Base-by-base conservation (phyloP, 2,797 vertebrate genomes). In the Anguilla megastoma region DNA sequence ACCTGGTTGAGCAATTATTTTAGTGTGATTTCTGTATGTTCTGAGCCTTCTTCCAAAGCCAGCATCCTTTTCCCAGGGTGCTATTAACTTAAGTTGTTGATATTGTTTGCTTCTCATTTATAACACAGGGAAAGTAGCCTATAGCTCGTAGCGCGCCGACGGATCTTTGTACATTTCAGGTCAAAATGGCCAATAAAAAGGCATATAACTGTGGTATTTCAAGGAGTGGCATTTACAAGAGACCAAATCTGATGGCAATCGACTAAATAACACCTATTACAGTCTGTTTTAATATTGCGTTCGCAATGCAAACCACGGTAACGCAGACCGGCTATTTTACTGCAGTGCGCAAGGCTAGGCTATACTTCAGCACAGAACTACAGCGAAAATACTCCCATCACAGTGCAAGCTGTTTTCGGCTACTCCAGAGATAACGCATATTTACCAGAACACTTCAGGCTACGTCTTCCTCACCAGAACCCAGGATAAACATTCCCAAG, bases 21-120 rank as follows among this genome's bases (percentile, higher is more conserved):
- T 96, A 74, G 93, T 94, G 89, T 95, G 95, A 91, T 95, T 96
- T 91, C 95, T 94, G 94, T 96, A 96, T 45, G 95, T 95, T 92
- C 95, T 94, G 87, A 96, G 96, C 94, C 95, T 96, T 91, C 95
- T 95, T 83, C 95, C 96, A 90, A 95, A 95, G 88, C 95, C 94
- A 89, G 92, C 95, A 95, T 96, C 95, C 89, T 95, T 96, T 90
- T 96, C 95, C 94, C 95, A 96, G 84, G 95, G 94, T 86, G 95
- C 95, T 91, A 94, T 95, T 92, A 95, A 95, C 93, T 96, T 96
- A 90, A 96, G 94, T 90, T 69, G 63, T 27, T 95, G 95, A 85
- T 95, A 96, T 89, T 95, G 96, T 94, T 96, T 96, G 91, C 94
- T 95, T 96, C 95, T 96, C 96, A 96, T 96, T 94, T 95, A 95